phyloP scores from a whole-genome alignment of 2,888 invertebrate genomes.

The Abscondita cerata region DNA sequence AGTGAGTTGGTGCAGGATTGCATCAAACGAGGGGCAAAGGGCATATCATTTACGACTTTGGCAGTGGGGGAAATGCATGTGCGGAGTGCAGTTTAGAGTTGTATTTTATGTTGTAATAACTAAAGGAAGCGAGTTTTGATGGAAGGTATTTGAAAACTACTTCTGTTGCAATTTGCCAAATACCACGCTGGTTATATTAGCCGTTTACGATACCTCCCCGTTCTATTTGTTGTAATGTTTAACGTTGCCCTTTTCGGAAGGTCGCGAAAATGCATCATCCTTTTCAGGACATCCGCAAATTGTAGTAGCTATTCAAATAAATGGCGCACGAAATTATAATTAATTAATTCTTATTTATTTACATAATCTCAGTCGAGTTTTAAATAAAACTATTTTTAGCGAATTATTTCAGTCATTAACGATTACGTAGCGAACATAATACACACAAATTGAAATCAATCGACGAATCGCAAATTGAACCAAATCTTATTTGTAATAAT shows the following conservation, averaged over 20 bases:
- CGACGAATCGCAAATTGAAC: no score
- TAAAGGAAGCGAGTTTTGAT: conserved; percentile 59
- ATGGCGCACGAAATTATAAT: no score
- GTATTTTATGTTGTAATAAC: conserved; percentile 59
- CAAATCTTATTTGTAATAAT: no score
- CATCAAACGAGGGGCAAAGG: conserved; percentile 53
- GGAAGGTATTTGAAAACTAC: conserved; percentile 53
- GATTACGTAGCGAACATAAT: no score
- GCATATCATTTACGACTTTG: conserved; percentile 55
- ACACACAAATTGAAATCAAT: no score
- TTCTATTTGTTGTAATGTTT: conserved; percentile 54
- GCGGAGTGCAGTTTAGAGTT: conserved; percentile 59
- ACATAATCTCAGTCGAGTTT: no score
- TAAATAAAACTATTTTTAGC: no score
- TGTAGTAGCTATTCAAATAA: no score
- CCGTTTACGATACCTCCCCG: conserved; percentile 53
- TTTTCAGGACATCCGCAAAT: no score
- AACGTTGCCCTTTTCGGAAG: conserved; percentile 8
- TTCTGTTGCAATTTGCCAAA: conserved; percentile 54
- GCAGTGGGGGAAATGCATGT: conserved; percentile 56
- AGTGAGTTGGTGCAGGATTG: conserved; percentile 52
- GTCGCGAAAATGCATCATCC: no score
- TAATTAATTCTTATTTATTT: no score
- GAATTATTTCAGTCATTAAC: no score
- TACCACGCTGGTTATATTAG: conserved; percentile 53